A percentile compares a stretch with the other conserved stretches of the same genome.
Conservation (phyloP, 1,140 invertebrate species). For the Coenobita brevimanus region DNA sequence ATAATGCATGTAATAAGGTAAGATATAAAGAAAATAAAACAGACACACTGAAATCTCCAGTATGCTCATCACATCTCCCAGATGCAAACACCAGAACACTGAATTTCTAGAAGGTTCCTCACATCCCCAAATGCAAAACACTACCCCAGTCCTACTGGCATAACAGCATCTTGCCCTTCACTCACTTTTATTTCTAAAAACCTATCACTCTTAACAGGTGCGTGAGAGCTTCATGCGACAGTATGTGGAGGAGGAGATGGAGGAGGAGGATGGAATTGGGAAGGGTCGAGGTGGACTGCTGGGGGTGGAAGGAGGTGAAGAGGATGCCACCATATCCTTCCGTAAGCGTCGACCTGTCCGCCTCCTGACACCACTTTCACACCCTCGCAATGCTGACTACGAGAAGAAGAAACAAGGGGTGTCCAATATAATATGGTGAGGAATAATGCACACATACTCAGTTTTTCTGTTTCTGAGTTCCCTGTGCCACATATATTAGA, state of each 20-base stretch:
- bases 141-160: too few species aligned
- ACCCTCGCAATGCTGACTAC: slow-evolving; percentile 67
- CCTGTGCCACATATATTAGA: too few species aligned
- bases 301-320: slow-evolving; percentile 24
- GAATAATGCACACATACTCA: too few species aligned
- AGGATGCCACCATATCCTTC: slow-evolving; percentile 65
- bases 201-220: slow-evolving; percentile 78
- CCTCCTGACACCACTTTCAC: slow-evolving; percentile 57
- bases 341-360: slow-evolving; percentile 58
- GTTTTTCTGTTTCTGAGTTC: too few species aligned
- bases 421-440: slow-evolving; percentile 66
- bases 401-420: slow-evolving; percentile 69
- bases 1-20: too few species aligned
- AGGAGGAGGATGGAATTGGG: slow-evolving; percentile 81
- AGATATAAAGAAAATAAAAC: too few species aligned
- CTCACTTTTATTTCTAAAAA: slow-evolving; percentile 4
- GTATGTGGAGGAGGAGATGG: slow-evolving; percentile 84
- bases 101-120: too few species aligned
- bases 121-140: too few species aligned
- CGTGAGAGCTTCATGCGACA: slow-evolving; percentile 99
- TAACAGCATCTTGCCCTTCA: too few species aligned
- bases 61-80: too few species aligned
- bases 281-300: slow-evolving; percentile 37
- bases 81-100: too few species aligned
- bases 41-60: too few species aligned